Evolutionary conservation across 2,113 vertebrate species (phyloP), one percentile per base, ranked within the genome.

Genomic region (Hippocampus comes): DNA sequence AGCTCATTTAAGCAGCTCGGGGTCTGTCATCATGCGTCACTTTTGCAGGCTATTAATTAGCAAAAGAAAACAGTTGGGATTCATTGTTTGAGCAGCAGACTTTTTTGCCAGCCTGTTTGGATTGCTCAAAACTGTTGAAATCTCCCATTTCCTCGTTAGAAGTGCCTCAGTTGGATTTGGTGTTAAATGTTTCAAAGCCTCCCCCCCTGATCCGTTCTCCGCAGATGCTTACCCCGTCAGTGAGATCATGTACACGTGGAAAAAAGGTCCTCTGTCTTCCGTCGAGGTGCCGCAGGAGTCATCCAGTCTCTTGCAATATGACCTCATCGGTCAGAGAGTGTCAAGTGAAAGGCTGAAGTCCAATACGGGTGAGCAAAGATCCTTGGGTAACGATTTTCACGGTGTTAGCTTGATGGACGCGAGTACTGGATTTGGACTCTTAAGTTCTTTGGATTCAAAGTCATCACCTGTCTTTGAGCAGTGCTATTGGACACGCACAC

Each of bases 221-320:
- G 7, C 41, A 94, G 93, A 94, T 82, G 93, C 93, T 15, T 94
- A 94, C 67, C 93, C 93, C 6, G 92, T 93, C 51, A 93, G 91
- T 27, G 93, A 94, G 84, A 94, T 94, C 2, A 90, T 94, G 60
- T 94, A 94, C 83, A 94, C 92, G 0, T 94, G 93, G 93, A 94
- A 93, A 84, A 94, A 94, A 79, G 93, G 93, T 1, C 92, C 93
- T 1, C 74, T 87, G 25, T 90, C 90, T 0, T 94, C 93, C 1
- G 93, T 94, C 0, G 93, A 94, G 76, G 92, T 94, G n/a, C 93
- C 93, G 1, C 83, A 93, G 75, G 93, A 94, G 70, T 94, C 93
- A 0, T 94, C 93, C 59, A 94, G 92, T 71, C 78, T 94, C 70
- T 84, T 94, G 20, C 93, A 94, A 85, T 94, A 94, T 20, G 93